Evolutionary conservation across 2,797 vertebrate species (phyloP), one percentile per base, ranked within the genome.

Genomic region (Tokudaia muenninki): DNA sequence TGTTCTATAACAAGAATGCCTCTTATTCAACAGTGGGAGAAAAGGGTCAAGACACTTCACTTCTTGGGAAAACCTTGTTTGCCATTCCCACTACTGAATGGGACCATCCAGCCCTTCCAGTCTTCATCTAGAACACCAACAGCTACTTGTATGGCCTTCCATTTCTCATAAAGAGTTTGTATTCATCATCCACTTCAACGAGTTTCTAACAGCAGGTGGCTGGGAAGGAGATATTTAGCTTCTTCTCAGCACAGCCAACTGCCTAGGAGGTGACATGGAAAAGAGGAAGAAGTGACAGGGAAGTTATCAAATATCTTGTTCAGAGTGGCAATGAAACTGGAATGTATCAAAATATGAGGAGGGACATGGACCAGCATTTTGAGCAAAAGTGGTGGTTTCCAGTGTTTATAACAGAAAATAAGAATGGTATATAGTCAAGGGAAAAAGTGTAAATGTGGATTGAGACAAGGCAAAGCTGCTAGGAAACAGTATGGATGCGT

Each of bases 301-400:
- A 57, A 93, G 81, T 79, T 96, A 91, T 37, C 82, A 90, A 94
- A 61, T 61, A 83, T 34, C 92, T 90, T 92, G 1, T 92, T 61
- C 8, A 52, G 4, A 92, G 44, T 70, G 17, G 57, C 26, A 91
- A 94, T 84, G 29, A 94, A 92, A 93, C 24, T 13, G 24, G 7
- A 94, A 88, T 21, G 77, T 61, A 87, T 75, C 50, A 96, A 67
- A 91, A 57, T 44, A 61, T 91, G 41, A 74, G 74, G 63, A 91
- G 26, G 0, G 8, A 91, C n/a, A 29, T 81, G 13, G 95, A 91
- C 4, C 16, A 90, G 10, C 55, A 0, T 52, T 92, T 84, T 52
- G 17, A 89, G 55, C 6, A 57, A 94, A 81, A 83, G 50, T 61
- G 14, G n/a, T 50, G 57, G 24, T 50, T 92, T 82, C 77, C 93